Base-by-base conservation (phyloP, 2,113 vertebrate genomes). In the Ceyx melanurus region DNA sequence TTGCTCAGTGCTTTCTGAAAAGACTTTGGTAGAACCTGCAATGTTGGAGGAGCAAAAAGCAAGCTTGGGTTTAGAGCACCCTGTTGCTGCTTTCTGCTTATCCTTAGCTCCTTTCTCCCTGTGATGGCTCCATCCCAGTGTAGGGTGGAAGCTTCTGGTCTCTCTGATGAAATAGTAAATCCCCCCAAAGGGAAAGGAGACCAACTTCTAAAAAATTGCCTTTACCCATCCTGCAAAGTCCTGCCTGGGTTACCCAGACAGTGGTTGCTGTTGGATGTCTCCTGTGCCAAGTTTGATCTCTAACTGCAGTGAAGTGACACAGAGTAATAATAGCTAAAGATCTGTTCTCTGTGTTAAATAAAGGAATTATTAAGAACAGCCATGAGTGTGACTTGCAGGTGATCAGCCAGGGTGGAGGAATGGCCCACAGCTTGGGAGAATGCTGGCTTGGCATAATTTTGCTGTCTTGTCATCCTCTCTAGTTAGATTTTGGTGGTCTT, bases 71-170 rank as follows among this genome's bases (percentile, higher is more conserved):
- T 46, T 20, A 9, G 57, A 48, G 50, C 9, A 6, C 19, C 20
- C 13, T 51, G 10, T 10, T 1, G 1, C 40, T 73, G 64, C 26
- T 46, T n/a, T 33, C 53, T 86, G 45, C 73, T 74, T 43, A 13
- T 16, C 50, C 70, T 57, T 19, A 8, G 42, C 33, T 53, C 5
- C 28, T 66, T 79, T 48, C 5, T 14, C 10, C 4, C 13, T 6
- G 5, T 4, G 4, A 15, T 6, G 6, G 16, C 20, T 57, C 77
- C 26, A 17, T 62, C 26, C 13, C n/a, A 13, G 17, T 0, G 0
- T 12, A 71, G 31, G 3, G 3, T 46, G 62, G 17, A 72, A 53
- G 7, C 13, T 26, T 65, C 43, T 62, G 48, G 11, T 54, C 6
- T 3, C 12, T n/a, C 11, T 26, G 40, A 22, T 37, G 21, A 70